These are phyloP conservation scores for Zaprionus bogoriensis DNA, from an alignment of 2,888 invertebrate genomes.

Conservation along the genomic window DNA sequence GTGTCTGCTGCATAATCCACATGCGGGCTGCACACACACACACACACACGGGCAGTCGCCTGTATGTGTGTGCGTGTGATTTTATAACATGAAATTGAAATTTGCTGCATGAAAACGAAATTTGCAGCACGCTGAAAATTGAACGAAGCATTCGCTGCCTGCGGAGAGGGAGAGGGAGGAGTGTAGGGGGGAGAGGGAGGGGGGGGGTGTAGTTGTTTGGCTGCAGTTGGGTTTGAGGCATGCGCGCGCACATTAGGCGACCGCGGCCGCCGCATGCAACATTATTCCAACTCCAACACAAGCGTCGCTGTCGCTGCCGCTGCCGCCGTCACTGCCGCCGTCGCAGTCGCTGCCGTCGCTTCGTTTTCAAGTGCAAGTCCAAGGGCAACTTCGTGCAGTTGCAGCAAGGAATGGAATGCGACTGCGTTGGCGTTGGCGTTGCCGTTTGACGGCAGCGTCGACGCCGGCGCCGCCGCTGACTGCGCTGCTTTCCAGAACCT, in stretches of 20 bases:
- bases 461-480: slow-evolving; percentile 9
- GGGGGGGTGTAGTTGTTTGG: background rate
- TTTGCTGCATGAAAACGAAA: slow-evolving; percentile 78
- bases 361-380: slow-evolving; percentile 81
- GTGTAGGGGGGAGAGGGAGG: background rate
- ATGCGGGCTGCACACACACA: slow-evolving; percentile 8
- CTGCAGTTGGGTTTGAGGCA: slow-evolving; percentile 43
- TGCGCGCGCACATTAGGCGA: slow-evolving; percentile 62
- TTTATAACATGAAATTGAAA: slow-evolving; percentile 77
- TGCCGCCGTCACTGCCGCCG: slow-evolving; percentile 11
- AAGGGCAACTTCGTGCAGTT: slow-evolving; percentile 76
- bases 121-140: slow-evolving; percentile 68
- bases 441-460: slow-evolving; percentile 11
- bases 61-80: slow-evolving; percentile 32
- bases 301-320: slow-evolving; percentile 15
- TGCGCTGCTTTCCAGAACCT: slow-evolving; percentile 54
- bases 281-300: slow-evolving; percentile 47
- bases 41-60: background rate
- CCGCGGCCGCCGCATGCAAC: slow-evolving; percentile 40
- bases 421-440: slow-evolving; percentile 17
- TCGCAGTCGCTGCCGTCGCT: slow-evolving; percentile 17
- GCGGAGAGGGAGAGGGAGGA: background rate
- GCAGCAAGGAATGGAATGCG: slow-evolving; percentile 58
- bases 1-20: slow-evolving; percentile 33
- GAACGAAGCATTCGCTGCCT: slow-evolving; percentile 33